Conservation (phyloP, 2,113 vertebrate species). For the Lophotis ruficrista region DNA sequence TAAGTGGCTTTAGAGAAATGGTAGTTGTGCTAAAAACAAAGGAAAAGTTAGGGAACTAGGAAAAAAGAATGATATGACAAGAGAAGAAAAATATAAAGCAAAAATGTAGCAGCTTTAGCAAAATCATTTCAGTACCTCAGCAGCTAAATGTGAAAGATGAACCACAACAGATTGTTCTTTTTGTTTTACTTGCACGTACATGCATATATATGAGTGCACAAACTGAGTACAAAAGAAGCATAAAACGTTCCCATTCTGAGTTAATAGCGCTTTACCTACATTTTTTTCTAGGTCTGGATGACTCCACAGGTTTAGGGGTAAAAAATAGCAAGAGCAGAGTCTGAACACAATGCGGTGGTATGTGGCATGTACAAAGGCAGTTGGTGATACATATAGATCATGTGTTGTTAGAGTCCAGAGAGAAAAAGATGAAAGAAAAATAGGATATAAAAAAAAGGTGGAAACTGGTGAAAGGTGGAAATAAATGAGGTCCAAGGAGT, state of each 20-base stretch:
- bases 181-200: not conserved
- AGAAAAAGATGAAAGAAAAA: not conserved
- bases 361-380: not conserved
- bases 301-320: not conserved
- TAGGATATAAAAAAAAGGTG: not conserved
- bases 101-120: not conserved
- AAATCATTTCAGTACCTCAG: not conserved
- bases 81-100: not conserved
- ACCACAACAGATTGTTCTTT: not conserved
- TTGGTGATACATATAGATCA: not conserved
- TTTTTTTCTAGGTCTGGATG: not conserved
- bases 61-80: not conserved
- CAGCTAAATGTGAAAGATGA: not conserved
- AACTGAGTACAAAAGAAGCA: not conserved
- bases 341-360: not conserved
- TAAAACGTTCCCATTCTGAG: not conserved
- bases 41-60: not conserved
- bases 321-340: not conserved
- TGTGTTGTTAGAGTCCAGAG: not conserved
- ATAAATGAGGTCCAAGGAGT: not conserved
- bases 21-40: not conserved
- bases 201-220: not conserved
- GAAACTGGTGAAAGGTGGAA: not conserved
- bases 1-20: not conserved
- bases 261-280: not conserved